phyloP scores from a whole-genome alignment of 2,797 vertebrate genomes.

The Coranthus polyacanthus region DNA sequence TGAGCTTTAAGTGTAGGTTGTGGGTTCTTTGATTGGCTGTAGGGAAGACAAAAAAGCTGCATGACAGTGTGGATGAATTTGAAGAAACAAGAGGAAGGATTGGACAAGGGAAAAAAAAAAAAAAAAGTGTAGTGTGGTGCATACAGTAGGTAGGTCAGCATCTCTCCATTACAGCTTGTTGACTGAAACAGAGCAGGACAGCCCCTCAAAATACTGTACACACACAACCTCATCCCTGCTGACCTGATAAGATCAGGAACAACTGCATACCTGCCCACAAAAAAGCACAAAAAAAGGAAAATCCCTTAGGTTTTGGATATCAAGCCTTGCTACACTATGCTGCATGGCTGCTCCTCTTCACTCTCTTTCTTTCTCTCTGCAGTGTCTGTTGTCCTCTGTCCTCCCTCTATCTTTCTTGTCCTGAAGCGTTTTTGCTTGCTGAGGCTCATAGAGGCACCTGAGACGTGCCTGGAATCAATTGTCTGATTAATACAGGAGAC shows the following conservation, averaged over 20 bases:
- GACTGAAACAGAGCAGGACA: constrained; percentile 68
- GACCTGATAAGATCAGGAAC: constrained; percentile 41
- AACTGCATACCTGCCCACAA: constrained; percentile 21
- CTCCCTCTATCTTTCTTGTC: constrained; percentile 29
- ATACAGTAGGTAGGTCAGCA: constrained; percentile 48
- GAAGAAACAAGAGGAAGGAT: not conserved
- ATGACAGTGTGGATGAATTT: constrained; percentile 7
- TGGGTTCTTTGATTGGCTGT: constrained; percentile 7
- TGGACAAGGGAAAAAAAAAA: not conserved
- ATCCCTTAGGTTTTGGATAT: constrained; percentile 8
- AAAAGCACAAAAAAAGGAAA: constrained; percentile 23
- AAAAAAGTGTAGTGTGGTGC: not conserved
- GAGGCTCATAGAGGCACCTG: constrained; percentile 36
- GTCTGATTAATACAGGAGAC: constrained; percentile 74
- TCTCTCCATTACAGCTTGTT: constrained; percentile 46
- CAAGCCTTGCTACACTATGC: constrained; percentile 26
- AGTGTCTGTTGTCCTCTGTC: constrained; percentile 18
- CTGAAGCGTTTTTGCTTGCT: constrained; percentile 34
- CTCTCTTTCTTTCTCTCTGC: constrained; percentile 19
- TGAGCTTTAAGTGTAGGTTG: constrained; percentile 4
- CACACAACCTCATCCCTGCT: constrained; percentile 14
- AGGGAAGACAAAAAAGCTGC: constrained; percentile 3
- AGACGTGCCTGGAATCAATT: constrained; percentile 67
- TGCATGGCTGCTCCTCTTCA: constrained; percentile 14
- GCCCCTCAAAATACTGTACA: constrained; percentile 49